These are phyloP conservation scores for Zoanthus sociatus DNA, from an alignment of 92 coral and sea anemone genomes.

Conservation along the genomic window DNA sequence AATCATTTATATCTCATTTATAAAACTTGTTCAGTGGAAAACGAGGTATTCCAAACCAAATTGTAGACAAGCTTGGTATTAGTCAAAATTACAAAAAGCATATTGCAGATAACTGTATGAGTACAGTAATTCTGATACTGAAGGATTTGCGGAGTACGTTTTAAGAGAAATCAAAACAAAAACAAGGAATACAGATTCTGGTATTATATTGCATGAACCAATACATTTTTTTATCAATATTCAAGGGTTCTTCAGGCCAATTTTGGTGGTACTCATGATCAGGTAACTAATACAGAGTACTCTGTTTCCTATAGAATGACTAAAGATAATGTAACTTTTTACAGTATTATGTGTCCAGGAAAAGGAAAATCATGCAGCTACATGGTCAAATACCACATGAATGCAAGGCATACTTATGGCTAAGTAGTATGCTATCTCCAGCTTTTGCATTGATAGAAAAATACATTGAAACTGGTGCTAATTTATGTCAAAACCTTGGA, in stretches of 20 bases:
- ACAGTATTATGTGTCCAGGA: conserved; percentile 63
- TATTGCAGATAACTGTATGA: not conserved
- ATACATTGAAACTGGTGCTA: conserved; percentile 29
- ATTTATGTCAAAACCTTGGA: conserved; percentile 52
- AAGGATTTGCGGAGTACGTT: not conserved
- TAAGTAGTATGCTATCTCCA: conserved; percentile 50
- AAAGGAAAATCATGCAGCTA: conserved; percentile 68
- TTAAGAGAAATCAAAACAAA: not conserved
- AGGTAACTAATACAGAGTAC: not conserved
- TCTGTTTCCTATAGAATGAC: conserved; percentile 52
- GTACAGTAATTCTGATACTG: not conserved
- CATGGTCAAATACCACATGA: conserved; percentile 21
- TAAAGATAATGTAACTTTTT: conserved; percentile 50
- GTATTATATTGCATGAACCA: conserved; percentile 40
- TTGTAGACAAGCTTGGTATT: not conserved
- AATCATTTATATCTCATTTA: conserved; percentile 53
- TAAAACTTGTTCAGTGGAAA: conserved; percentile 52
- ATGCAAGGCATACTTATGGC: conserved; percentile 32
- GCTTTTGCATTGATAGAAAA: conserved; percentile 30
- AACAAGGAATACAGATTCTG: conserved; percentile 8
- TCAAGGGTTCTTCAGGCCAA: not conserved
- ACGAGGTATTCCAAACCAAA: conserved; percentile 31
- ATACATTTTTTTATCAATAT: not conserved
- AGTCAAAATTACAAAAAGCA: not conserved
- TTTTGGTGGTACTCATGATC: not conserved